Evolutionary conservation across 2,888 invertebrate species (phyloP).

Genomic region (Callimorpha dominula): DNA sequence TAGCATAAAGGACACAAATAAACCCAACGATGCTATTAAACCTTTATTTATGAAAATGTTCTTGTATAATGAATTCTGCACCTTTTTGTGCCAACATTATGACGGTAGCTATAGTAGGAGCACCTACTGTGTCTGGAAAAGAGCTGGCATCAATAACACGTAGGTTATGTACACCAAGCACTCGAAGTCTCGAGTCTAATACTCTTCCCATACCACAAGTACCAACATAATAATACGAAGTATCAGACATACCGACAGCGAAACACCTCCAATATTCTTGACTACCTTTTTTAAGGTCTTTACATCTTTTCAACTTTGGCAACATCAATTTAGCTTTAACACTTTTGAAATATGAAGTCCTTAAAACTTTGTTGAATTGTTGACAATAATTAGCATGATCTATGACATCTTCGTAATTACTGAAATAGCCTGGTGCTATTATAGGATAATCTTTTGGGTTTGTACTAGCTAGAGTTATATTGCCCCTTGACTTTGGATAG

Average conservation of each 20-base stretch:
- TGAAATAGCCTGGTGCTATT: conserved; percentile 30
- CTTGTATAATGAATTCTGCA: background rate
- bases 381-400: conserved; percentile 29
- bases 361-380: conserved; percentile 29
- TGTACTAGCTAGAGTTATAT: conserved; percentile 64
- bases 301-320: conserved; percentile 25
- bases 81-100: conserved; percentile 7
- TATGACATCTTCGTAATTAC: conserved; percentile 27
- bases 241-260: conserved; percentile 22
- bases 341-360: conserved; percentile 27
- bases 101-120: conserved; percentile 15
- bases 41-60: background rate
- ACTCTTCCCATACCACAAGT: conserved; percentile 31
- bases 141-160: conserved; percentile 24
- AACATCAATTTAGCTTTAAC: conserved; percentile 28
- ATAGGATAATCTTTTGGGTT: conserved; percentile 33
- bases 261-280: conserved; percentile 37
- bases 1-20: background rate
- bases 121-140: conserved; percentile 25
- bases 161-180: conserved; percentile 18
- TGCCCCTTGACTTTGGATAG: conserved; percentile 82
- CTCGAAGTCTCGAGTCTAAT: conserved; percentile 36
- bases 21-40: background rate
- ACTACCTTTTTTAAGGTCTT: conserved; percentile 15
- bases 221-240: conserved; percentile 22